These are phyloP conservation scores for Rhinichthys klamathensis DNA, from an alignment of 2,113 vertebrate genomes.

Conservation along the genomic window DNA sequence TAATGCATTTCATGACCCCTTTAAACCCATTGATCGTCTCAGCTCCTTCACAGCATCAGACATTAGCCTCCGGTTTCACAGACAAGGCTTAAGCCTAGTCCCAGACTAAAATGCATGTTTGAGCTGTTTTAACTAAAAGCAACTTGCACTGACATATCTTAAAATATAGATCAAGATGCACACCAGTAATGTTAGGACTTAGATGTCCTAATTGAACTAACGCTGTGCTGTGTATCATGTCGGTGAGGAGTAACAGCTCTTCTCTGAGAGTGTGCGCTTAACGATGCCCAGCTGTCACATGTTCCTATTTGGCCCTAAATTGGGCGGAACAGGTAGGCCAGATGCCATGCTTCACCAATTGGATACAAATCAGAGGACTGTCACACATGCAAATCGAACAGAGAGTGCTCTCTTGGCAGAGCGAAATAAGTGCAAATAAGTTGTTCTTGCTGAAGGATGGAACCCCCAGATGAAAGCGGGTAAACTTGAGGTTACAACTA, in stretches of 20 bases:
- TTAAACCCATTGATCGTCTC: background rate
- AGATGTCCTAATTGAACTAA: background rate
- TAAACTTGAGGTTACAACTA: background rate
- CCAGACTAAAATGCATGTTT: too few species aligned
- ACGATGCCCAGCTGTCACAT: slow-evolving; percentile 43
- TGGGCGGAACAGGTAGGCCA: slow-evolving; percentile 32
- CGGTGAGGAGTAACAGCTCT: slow-evolving; percentile 18
- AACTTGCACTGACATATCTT: too few species aligned
- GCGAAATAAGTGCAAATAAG: background rate
- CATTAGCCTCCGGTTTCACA: background rate
- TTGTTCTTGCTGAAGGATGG: background rate
- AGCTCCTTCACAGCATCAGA: background rate
- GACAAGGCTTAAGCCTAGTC: too few species aligned
- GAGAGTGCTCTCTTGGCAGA: slow-evolving; percentile 6
- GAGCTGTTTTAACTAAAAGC: too few species aligned
- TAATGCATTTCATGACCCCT: background rate
- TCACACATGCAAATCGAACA: slow-evolving; percentile 32
- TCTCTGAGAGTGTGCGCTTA: slow-evolving; percentile 1
- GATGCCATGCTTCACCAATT: slow-evolving; percentile 19
- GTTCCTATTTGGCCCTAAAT: slow-evolving; percentile 15
- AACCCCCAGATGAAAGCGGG: background rate
- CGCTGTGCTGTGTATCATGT: background rate
- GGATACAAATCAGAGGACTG: slow-evolving; percentile 16
- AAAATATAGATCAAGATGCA: too few species aligned
- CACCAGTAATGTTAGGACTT: too few species aligned